phyloP scores from a whole-genome alignment of 2,113 vertebrate genomes.

The Carlito syrichta region DNA sequence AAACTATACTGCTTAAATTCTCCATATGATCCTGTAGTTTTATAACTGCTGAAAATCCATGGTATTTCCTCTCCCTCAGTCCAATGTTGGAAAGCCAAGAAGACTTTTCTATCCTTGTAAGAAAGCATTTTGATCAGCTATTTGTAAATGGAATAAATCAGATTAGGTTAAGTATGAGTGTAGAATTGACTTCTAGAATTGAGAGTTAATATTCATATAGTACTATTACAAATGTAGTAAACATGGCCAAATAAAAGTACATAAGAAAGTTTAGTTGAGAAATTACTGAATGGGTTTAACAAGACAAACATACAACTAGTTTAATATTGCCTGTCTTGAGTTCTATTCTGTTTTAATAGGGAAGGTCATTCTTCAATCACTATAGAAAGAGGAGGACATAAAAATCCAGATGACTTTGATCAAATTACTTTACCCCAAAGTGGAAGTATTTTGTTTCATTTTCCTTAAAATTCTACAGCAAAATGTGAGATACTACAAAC shows the following conservation, averaged over 20 bases:
- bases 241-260: not conserved
- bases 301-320: not conserved
- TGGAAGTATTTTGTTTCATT: not conserved
- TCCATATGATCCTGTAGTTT: not conserved
- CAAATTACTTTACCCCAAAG: not conserved
- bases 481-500: not conserved
- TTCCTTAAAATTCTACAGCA: constrained; percentile 27
- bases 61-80: not conserved
- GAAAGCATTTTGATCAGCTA: constrained; percentile 30
- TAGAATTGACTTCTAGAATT: not conserved
- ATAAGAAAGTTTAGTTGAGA: not conserved
- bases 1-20: constrained; percentile 5
- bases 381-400: not conserved
- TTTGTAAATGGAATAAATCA: constrained; percentile 27
- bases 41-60: constrained; percentile 22
- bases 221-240: not conserved
- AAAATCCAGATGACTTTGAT: constrained; percentile 23
- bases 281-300: not conserved
- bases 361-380: not conserved
- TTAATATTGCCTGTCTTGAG: not conserved
- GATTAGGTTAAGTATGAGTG: not conserved
- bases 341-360: not conserved
- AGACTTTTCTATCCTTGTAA: not conserved
- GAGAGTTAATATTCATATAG: constrained; percentile 17
- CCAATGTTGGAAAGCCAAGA: not conserved